Conservation (phyloP, 1,140 invertebrate species). For the Lutraria rhynchaena region DNA sequence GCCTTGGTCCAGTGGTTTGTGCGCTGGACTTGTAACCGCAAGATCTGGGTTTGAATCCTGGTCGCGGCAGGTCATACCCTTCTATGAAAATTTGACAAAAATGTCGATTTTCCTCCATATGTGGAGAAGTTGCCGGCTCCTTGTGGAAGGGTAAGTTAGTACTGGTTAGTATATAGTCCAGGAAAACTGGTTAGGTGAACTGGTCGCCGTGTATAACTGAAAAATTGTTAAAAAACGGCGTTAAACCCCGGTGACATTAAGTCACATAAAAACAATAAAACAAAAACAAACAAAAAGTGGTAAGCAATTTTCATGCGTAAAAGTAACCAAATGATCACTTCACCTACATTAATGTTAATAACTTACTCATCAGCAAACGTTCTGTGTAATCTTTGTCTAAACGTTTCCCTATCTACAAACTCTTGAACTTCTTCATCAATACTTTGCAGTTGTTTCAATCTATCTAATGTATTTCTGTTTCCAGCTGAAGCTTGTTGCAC, state of each 20-base stretch:
- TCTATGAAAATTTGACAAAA: too few relatives aligned
- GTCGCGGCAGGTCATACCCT: too few relatives aligned
- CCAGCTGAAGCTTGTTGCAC: background rate
- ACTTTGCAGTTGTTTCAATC: background rate
- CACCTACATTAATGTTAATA: background rate
- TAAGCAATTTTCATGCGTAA: background rate
- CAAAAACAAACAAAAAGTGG: background rate
- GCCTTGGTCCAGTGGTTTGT: too few relatives aligned
- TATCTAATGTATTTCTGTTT: background rate
- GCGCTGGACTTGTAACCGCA: too few relatives aligned
- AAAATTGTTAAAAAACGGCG: too few relatives aligned
- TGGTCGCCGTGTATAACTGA: too few relatives aligned
- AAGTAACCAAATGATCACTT: background rate
- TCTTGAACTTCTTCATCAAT: conserved; percentile 12
- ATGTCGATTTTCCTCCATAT: too few relatives aligned
- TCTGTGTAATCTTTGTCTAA: background rate
- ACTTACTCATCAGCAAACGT: conserved; percentile 22
- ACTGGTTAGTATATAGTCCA: too few relatives aligned
- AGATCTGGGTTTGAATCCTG: too few relatives aligned
- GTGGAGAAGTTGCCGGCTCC: too few relatives aligned
- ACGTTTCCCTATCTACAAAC: conserved; percentile 10
- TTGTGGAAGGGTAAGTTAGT: too few relatives aligned
- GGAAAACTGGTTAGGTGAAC: too few relatives aligned
- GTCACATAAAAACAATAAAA: background rate
- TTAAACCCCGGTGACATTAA: background rate